phyloP scores from a whole-genome alignment of 2,113 vertebrate species.

The Chroicocephalus ridibundus region DNA sequence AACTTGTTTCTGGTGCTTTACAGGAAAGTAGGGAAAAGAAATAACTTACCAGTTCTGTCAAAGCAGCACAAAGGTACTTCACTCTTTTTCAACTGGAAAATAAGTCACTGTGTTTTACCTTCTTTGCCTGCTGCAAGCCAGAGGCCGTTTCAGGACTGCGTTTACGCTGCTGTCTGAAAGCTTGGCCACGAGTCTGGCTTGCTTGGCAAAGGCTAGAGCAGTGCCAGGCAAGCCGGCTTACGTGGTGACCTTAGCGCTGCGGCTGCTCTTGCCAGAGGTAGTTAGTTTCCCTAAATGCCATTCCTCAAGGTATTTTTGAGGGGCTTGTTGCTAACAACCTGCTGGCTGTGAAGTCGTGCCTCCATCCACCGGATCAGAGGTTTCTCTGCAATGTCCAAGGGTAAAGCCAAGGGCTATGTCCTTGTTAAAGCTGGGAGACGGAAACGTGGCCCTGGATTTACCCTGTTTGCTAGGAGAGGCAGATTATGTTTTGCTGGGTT shows the following conservation, averaged over 20 bases:
- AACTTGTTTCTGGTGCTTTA: not conserved
- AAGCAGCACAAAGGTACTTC: not conserved
- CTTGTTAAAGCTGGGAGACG: not conserved
- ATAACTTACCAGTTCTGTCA: not conserved
- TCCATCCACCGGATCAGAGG: not conserved
- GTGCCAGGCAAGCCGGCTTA: not conserved
- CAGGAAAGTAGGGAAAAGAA: not conserved
- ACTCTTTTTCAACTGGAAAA: not conserved
- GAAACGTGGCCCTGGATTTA: not conserved
- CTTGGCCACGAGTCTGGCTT: not conserved
- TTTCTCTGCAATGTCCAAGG: not conserved
- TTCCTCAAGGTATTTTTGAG: conserved; percentile 8
- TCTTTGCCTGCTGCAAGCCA: not conserved
- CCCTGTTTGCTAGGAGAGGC: not conserved
- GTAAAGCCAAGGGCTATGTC: not conserved
- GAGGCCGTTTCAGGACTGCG: not conserved
- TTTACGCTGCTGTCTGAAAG: not conserved
- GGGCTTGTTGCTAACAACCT: not conserved
- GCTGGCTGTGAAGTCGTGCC: not conserved
- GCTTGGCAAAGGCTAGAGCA: not conserved
- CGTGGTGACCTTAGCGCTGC: not conserved
- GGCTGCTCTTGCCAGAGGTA: not conserved
- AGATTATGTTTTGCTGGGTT: conserved; percentile 33
- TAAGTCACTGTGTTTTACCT: not conserved
- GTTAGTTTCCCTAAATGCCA: not conserved